Base-by-base conservation (phyloP, 2,113 vertebrate genomes). In the Platysteira castanea region DNA sequence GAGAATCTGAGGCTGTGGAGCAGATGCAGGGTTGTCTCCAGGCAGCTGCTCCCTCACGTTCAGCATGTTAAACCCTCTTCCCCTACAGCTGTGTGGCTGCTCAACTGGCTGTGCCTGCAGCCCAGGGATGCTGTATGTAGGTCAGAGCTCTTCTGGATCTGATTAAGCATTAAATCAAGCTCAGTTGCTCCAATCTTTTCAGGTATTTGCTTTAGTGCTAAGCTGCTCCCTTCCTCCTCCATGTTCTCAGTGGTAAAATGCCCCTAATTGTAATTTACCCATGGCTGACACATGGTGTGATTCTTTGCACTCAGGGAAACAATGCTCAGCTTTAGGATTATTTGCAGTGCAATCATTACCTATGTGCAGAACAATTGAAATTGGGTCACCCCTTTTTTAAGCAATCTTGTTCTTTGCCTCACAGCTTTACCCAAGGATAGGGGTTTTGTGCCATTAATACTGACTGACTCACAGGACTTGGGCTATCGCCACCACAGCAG, bases 111-210 rank as follows among this genome's bases (percentile, higher is more conserved):
- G 76, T 1, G 4, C 87, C 89, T 2, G 6, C 84, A 73, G 93
- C 82, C 75, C 47, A 7, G 74, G 37, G 85, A 64, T 74, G 93
- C 93, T 91, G 80, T 71, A 95, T 91, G 91, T 96, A 97, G 95
- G 95, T 96, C 94, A 96, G 57, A 64, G 91, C 94, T 60, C 84
- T 81, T 84, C 84, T 56, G 93, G 73, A 52, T 87, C 69, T 61
- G 52, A 20, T n/a, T 90, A 54, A 79, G 81, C 1, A 0, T 65
- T 78, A 68, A 76, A 87, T 73, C 53, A 76, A 79, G 89, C 94
- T 71, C 15, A 21, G 39, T 78, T 56, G 31, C 93, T 89, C 65
- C 61, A 53, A 1, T 84, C 60, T 71, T 83, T 94, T 44, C 84
- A 69, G 78, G 26, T 93, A n/a, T 80, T 89, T 84, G 73, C 74